Percentiles rank a stretch among this genome's conserved stretches.
Conservation (phyloP, 2,113 vertebrate genomes). For the Bothrops jararaca region DNA sequence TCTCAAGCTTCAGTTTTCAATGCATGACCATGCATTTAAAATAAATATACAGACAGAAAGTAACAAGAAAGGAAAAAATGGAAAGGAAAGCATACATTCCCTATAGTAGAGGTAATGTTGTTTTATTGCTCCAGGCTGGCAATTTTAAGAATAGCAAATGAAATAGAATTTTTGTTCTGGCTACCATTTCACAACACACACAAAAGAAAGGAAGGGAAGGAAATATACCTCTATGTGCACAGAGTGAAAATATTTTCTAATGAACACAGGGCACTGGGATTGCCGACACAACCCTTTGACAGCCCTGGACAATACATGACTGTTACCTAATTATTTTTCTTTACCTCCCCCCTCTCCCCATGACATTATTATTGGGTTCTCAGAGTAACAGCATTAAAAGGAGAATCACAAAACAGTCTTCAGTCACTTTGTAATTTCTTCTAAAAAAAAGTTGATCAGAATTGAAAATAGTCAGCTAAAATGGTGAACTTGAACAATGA, state of each 20-base stretch:
- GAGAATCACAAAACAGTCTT: slow-evolving; percentile 18
- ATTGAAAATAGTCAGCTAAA: background rate
- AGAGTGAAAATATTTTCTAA: background rate
- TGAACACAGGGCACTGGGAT: background rate
- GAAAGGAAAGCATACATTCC: background rate
- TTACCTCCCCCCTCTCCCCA: background rate
- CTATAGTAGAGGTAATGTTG: accelerated
- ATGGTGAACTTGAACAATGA: background rate
- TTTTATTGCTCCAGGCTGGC: slow-evolving; percentile 7
- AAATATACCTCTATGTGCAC: background rate
- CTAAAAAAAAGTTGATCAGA: background rate
- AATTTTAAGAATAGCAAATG: background rate
- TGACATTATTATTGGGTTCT: background rate
- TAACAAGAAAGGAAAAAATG: background rate
- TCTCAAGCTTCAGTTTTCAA: slow-evolving; percentile 14
- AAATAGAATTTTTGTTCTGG: background rate
- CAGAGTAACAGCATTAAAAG: slow-evolving; percentile 7
- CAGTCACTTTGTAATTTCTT: slow-evolving; percentile 35
- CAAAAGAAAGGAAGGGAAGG: background rate
- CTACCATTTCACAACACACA: background rate
- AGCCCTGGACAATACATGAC: background rate
- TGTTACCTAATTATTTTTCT: accelerated
- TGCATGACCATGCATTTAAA: background rate
- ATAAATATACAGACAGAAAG: background rate
- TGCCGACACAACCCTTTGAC: background rate